These are phyloP conservation scores for Lysiphlebus fabarum DNA, from an alignment of 1,140 invertebrate genomes.

Conservation along the genomic window DNA sequence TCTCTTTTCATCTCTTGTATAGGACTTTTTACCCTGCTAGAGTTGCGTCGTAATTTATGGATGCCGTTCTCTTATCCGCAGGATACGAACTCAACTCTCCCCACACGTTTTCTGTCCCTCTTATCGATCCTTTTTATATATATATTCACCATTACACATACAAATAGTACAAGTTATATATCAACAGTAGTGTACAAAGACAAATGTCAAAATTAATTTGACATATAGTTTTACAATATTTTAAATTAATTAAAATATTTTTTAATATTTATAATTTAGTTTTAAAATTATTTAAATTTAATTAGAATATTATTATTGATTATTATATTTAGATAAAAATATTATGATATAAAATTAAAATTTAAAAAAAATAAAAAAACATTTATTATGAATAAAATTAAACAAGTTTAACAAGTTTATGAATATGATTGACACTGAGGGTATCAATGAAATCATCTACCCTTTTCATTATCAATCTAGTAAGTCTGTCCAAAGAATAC, in stretches of 20 bases:
- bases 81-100: slow-evolving; percentile 52
- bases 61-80: slow-evolving; percentile 55
- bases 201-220: slow-evolving; percentile 35
- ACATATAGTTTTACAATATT: background rate
- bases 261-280: no score
- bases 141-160: no score
- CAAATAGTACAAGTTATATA: slow-evolving; percentile 29
- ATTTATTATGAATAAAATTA: background rate
- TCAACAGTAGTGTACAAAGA: slow-evolving; percentile 42
- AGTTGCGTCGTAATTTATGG: slow-evolving; percentile 55
- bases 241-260: no score
- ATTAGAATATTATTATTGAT: no score
- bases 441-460: slow-evolving; percentile 1
- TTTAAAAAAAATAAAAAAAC: no score
- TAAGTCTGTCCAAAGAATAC: slow-evolving; percentile 4
- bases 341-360: no score
- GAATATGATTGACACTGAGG: slow-evolving; percentile 9
- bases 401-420: background rate
- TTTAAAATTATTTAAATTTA: no score
- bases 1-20: slow-evolving; percentile 42
- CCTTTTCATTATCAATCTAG: slow-evolving; percentile 1
- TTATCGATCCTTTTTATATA: slow-evolving; percentile 44
- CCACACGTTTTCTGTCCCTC: slow-evolving; percentile 53
- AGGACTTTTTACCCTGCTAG: slow-evolving; percentile 54
- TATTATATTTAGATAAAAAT: no score